Base-by-base conservation (phyloP, 2,888 invertebrate genomes). In the Thera obeliscata region DNA sequence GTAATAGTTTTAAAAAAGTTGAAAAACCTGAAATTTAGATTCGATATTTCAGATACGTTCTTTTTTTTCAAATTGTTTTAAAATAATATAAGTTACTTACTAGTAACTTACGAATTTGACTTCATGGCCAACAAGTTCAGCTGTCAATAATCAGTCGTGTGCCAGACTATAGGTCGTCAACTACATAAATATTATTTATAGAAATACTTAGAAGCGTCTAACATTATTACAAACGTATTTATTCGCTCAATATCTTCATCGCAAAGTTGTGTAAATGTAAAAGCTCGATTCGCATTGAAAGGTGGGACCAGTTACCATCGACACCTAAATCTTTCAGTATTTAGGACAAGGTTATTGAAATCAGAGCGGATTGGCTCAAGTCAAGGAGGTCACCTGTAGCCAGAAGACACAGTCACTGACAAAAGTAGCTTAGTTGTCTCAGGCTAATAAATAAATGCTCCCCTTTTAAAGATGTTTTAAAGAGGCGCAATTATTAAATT, bases 321-420 rank as follows among this genome's bases (percentile, higher is more conserved):
- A 46, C 65, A 46, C 43, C 43, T 61, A 62, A 66, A 71, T 71
- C 71, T 71, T 71, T 64, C 66, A 69, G 49, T 61, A 74, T 74
- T 73, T 67, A 68, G 74, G 70, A 49, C 73, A 71, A 74, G 74
- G 74, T 74, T 72, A 69, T 69, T 67, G 65, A 61, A 64, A 68
- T 63, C 69, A 56, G 56, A 35, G 57, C 55, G 65, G 69, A 65
- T 65, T 59, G 69, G 65, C 65, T 56, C 48, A 46, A 62, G 56
- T 49, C 7, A 64, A 71, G 65, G 49, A 69, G 67, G 71, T 65
- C 69, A 65, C 69, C 65, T 67, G 60, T 64, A 56, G 68, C 61
- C 59, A 36, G 43, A 55, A 69, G 59, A 54, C 59, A 61, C 60
- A 66, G 66, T 74, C 73, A 48, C 61, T 33, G 41, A 9, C 64